These are phyloP conservation scores for Tenthredo mesomela DNA, from an alignment of 2,888 invertebrate genomes.

Conservation along the genomic window DNA sequence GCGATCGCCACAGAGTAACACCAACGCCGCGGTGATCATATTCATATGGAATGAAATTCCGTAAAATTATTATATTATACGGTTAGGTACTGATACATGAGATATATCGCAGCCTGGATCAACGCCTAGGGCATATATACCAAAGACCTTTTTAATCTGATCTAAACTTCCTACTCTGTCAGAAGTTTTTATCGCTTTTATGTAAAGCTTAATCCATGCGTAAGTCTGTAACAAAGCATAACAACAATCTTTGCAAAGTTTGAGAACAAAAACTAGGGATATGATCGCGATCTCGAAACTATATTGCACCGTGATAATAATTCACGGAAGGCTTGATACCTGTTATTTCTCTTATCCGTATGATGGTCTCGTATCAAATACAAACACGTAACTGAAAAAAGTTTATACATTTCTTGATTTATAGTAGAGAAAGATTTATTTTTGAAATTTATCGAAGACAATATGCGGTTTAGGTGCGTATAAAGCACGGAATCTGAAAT, in stretches of 20 bases:
- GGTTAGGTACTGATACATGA: background rate
- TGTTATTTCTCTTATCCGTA: slow-evolving; percentile 48
- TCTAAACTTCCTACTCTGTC: slow-evolving; percentile 11
- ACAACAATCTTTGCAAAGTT: slow-evolving; percentile 1
- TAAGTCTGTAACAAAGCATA: background rate
- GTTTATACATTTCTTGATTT: background rate
- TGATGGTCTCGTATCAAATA: background rate
- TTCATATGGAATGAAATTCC: background rate
- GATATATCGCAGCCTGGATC: slow-evolving; percentile 4
- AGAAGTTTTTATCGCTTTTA: slow-evolving; percentile 30
- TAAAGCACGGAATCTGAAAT: background rate
- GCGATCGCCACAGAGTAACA: background rate
- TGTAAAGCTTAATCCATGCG: slow-evolving; percentile 12
- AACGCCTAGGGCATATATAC: background rate
- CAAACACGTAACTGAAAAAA: background rate
- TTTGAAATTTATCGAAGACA: background rate
- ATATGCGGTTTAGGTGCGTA: background rate
- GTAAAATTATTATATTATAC: background rate
- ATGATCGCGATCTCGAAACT: slow-evolving; percentile 2
- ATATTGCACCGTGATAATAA: background rate
- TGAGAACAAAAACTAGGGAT: background rate
- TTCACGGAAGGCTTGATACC: slow-evolving; percentile 55
- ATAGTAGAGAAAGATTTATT: background rate
- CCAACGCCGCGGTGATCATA: background rate
- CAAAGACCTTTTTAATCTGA: slow-evolving; percentile 14